Evolutionary conservation across 2,113 vertebrate genomes (phyloP).

Genomic region (Rhipidura dahli): DNA sequence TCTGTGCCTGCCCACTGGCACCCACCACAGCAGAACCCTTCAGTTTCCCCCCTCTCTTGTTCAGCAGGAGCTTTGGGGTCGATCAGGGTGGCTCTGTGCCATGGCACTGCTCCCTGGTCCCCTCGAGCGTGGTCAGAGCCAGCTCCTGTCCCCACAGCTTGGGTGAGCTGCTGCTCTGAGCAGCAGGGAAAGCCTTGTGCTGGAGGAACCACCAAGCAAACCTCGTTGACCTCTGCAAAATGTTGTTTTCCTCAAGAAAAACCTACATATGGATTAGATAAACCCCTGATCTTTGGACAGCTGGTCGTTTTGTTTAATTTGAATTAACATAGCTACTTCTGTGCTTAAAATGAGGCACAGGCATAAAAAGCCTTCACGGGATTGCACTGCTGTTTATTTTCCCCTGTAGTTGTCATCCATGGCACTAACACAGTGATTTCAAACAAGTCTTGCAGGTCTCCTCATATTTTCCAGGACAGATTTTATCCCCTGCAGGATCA

Average conservation of each 20-base stretch:
- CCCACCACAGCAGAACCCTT: not conserved
- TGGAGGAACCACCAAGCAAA: not conserved
- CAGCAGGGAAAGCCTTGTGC: not conserved
- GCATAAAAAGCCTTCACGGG: not conserved
- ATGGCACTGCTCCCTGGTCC: fast-evolving
- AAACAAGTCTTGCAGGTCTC: not conserved
- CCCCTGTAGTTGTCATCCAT: not conserved
- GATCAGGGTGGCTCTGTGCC: not conserved
- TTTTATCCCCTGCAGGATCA: not conserved
- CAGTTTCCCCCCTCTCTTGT: fast-evolving
- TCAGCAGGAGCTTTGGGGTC: not conserved
- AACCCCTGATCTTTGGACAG: not conserved
- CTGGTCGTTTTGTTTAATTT: not conserved
- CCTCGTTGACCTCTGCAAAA: not conserved
- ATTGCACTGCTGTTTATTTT: not conserved
- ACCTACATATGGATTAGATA: not conserved
- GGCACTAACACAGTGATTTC: not conserved
- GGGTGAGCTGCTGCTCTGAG: not conserved
- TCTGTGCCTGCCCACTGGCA: fast-evolving
- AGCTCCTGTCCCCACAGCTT: fast-evolving
- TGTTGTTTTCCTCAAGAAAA: conserved; percentile 10
- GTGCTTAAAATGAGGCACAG: not conserved
- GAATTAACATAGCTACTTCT: not conserved
- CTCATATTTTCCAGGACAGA: not conserved
- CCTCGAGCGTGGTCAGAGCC: fast-evolving